Percentiles rank a stretch among this genome's conserved stretches.
Conservation (phyloP, 2,888 invertebrate genomes). For the Sinelater perroti region DNA sequence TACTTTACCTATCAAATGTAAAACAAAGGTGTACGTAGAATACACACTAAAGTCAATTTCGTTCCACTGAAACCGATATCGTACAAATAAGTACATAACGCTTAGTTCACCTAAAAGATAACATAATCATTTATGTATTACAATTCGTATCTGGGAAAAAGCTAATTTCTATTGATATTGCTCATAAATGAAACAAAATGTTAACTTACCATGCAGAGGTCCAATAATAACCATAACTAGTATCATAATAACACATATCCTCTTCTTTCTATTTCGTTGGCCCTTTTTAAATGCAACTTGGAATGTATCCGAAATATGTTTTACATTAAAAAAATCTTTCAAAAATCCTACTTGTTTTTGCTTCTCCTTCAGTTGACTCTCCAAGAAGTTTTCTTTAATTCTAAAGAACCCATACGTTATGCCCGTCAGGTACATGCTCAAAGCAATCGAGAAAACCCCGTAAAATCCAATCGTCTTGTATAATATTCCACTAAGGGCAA, state of each 20-base stretch:
- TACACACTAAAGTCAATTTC: slow-evolving; percentile 68
- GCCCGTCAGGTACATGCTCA: slow-evolving; percentile 44
- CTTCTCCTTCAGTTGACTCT: neutral
- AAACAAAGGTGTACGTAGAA: slow-evolving; percentile 65
- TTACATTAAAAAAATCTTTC: slow-evolving; percentile 72
- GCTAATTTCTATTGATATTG: neutral
- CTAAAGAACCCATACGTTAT: slow-evolving; percentile 45
- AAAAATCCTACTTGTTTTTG: slow-evolving; percentile 33
- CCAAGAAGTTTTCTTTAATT: slow-evolving; percentile 43
- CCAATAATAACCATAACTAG: slow-evolving; percentile 83
- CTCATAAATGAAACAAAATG: neutral
- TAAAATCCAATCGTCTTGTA: slow-evolving; percentile 55
- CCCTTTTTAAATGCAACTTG: slow-evolving; percentile 79
- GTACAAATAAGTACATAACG: slow-evolving; percentile 65
- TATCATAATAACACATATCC: slow-evolving; percentile 77
- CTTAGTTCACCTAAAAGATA: slow-evolving; percentile 66
- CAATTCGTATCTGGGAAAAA: neutral
- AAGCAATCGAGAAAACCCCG: slow-evolving; percentile 47
- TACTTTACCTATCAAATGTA: slow-evolving; percentile 62
- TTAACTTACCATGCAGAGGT: slow-evolving; percentile 78
- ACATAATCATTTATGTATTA: neutral
- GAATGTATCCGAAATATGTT: slow-evolving; percentile 77
- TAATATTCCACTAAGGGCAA: slow-evolving; percentile 63
- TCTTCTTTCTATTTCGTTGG: slow-evolving; percentile 71
- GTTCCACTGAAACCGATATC: slow-evolving; percentile 68